Evolutionary conservation across 2,113 vertebrate genomes (phyloP), one percentile per base, ranked within the genome.

Genomic region (Lamprologus lemairii): DNA sequence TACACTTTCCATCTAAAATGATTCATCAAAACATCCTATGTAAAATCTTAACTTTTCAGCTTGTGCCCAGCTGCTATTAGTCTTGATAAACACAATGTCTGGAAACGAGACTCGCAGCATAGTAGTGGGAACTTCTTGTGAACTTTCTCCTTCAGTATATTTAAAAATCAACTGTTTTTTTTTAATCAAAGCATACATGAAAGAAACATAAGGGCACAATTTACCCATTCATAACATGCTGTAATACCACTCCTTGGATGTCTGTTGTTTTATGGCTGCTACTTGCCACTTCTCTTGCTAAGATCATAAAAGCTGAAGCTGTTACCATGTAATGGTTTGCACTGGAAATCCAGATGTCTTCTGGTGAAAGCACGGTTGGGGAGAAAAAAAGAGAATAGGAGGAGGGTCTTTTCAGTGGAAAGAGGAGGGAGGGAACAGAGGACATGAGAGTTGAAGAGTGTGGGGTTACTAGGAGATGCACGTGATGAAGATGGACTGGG

Each of bases 41-140:
- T 95, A 96, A 96, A 96, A 92, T 94, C 91, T 95, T 88, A 95
- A 95, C 84, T 75, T 83, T 65, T 84, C 73, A 65, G 57, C 58
- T 51, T 80, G 17, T 82, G 93, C 89, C 92, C 95, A 83, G 80
- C 84, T 37, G 73, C 82, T 86, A 87, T 82, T 89, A 83, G 82
- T 86, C 42, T 85, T 88, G 82, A 94, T 92, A 93, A 95, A 95
- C 85, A 93, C 82, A 75, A 40, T n/a, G 88, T 93, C 90, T 92
- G 80, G 31, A 90, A 82, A 68, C 19, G 13, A 14, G 42, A 81
- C n/a, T 19, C 1, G 4, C 19, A 33, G 37, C 45, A 57, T 16
- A 45, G 55, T 55, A 16, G 19, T 17, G 73, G 47, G 53, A 78
- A 80, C 28, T 73, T 33, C 26, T 47, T 57, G 65, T 35, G 5